Evolutionary conservation across 1,140 invertebrate species (phyloP), one percentile per base, ranked within the genome.

Genomic region (Lepidurus apus): DNA sequence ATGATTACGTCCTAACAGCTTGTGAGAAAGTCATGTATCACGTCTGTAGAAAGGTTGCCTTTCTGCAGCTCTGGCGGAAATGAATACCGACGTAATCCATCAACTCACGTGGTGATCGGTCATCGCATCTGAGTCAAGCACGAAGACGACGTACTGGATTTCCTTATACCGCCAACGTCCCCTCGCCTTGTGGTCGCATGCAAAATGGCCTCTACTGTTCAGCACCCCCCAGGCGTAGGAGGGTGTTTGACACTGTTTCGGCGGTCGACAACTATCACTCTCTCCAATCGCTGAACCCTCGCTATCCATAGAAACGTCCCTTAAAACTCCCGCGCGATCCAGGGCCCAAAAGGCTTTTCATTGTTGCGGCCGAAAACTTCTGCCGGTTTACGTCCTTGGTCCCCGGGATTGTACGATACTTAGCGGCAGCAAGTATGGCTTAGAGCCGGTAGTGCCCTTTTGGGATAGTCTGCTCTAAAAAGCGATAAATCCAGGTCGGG

Each of bases 11-110:
- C 53, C 21, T 65, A 65, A 65, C 53, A 21, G 53, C 53, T 65
- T 34, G 53, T 9, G 53, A 21, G 17, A 13, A 65, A 9, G 53
- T 65, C 53, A 65, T 65, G 53, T 65, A 65, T 65, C 53, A 65
- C 13, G 53, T 13, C 21, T 65, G 17, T 13, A n/a, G 21, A 65
- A 65, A 65, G 53, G 53, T 65, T 65, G 53, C 53, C 13, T 9
- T 65, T 9, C 17, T 17, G 17, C 21, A 65, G 21, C 53, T 65
- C 13, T n/a, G 17, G 21, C 13, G 53, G 53, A 65, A 65, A 65
- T 65, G 53, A 65, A 65, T 65, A 65, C 53, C 17, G 53, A n/a
- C 53, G 53, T 65, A 65, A 65, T 65, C 53, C 53, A 65, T 65
- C 53, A 65, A 65, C 53, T 65, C 53, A 65, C 53, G 21, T 65